A percentile compares a stretch with the other conserved stretches of the same genome.
phyloP scores from a whole-genome alignment of 2,888 invertebrate genomes.

The Periphyllus acericola region DNA sequence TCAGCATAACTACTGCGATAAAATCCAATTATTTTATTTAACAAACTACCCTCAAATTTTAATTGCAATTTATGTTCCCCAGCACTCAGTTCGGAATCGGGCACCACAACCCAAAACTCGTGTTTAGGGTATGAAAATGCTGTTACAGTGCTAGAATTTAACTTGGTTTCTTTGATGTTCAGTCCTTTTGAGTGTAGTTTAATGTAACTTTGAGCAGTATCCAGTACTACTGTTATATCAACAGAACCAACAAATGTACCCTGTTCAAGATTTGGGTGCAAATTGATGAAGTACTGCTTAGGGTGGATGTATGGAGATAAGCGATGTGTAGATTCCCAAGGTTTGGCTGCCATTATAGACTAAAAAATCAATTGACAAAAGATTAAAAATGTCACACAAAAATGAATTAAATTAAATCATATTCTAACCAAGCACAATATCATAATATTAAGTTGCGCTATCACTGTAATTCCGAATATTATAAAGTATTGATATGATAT shows the following conservation, averaged over 20 bases:
- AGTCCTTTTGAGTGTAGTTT: constrained; percentile 75
- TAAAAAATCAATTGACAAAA: constrained; percentile 8
- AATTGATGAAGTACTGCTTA: constrained; percentile 74
- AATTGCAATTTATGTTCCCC: constrained; percentile 69
- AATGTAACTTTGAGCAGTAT: constrained; percentile 69
- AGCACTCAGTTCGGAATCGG: constrained; percentile 63
- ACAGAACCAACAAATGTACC: constrained; percentile 72
- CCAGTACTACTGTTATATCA: constrained; percentile 69
- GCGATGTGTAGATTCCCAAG: constrained; percentile 64
- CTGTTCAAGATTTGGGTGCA: constrained; percentile 75
- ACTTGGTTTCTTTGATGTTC: constrained; percentile 68
- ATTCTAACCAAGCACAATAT: neutral
- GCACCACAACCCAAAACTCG: constrained; percentile 65
- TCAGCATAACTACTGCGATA: constrained; percentile 72
- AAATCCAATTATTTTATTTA: constrained; percentile 73
- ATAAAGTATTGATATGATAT: no score
- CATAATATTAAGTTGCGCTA: neutral
- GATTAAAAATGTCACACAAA: neutral
- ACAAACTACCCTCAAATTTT: constrained; percentile 71
- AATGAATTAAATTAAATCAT: neutral
- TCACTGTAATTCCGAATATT: no score
- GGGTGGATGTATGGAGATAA: constrained; percentile 73
- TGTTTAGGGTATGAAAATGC: constrained; percentile 66
- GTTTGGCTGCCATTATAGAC: constrained; percentile 56
- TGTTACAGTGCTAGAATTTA: constrained; percentile 66